These are phyloP conservation scores for Celastrina argiolus DNA, from an alignment of 2,888 invertebrate genomes.

Conservation along the genomic window DNA sequence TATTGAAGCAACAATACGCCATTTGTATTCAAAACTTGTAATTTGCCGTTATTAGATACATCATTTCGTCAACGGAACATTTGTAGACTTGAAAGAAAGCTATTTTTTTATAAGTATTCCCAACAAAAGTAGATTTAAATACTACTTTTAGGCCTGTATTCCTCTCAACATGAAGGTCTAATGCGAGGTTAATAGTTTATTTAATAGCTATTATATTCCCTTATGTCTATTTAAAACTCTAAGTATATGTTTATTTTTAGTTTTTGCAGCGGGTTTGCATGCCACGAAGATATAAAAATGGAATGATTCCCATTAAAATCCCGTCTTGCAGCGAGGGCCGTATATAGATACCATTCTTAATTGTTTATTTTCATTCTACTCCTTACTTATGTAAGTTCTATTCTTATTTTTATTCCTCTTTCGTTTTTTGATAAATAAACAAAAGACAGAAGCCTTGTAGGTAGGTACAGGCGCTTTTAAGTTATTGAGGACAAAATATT, in stretches of 20 bases:
- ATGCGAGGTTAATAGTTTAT: constrained; percentile 25
- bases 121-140: not conserved
- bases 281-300: constrained; percentile 14
- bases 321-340: constrained; percentile 5
- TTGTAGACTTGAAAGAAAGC: not conserved
- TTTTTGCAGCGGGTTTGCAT: constrained; percentile 23
- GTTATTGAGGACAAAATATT: not conserved
- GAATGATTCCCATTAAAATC: constrained; percentile 15
- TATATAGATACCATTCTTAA: constrained; percentile 11
- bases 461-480: not conserved
- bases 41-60: not conserved
- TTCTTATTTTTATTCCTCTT: constrained; percentile 15
- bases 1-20: constrained; percentile 33
- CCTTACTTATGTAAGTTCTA: constrained; percentile 6
- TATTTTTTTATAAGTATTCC: not conserved
- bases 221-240: constrained; percentile 1
- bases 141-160: not conserved
- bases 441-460: not conserved
- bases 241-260: constrained; percentile 20
- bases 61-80: not conserved
- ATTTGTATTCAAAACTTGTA: constrained; percentile 21
- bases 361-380: constrained; percentile 15
- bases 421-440: not conserved
- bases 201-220: constrained; percentile 23
- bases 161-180: constrained; percentile 13